These are phyloP conservation scores for Epinephelus cyanopodus DNA, from an alignment of 2,113 vertebrate species.

Conservation along the genomic window DNA sequence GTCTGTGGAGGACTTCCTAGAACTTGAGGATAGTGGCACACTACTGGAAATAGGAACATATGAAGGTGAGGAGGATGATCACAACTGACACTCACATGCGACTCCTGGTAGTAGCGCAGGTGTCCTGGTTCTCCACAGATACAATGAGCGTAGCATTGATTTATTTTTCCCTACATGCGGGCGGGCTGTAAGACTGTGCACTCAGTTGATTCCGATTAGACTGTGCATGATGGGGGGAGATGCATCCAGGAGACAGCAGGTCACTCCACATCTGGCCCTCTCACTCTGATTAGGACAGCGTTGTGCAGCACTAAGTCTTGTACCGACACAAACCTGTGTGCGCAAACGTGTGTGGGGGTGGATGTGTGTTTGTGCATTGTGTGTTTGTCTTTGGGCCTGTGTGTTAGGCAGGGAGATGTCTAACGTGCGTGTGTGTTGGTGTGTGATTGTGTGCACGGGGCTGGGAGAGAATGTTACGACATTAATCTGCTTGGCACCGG, in stretches of 20 bases:
- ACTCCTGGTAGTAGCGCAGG: constrained; percentile 43
- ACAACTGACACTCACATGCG: constrained; percentile 30
- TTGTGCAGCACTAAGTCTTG: constrained; percentile 59
- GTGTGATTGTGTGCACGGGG: constrained; percentile 32
- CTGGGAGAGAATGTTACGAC: constrained; percentile 46
- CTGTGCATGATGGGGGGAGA: constrained; percentile 45
- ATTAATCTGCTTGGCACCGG: constrained; percentile 81
- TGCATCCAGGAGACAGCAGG: constrained; percentile 69
- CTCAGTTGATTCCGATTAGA: constrained; percentile 69
- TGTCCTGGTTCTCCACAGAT: constrained; percentile 62
- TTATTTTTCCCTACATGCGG: constrained; percentile 54
- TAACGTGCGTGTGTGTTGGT: constrained; percentile 16
- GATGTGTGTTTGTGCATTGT: neutral
- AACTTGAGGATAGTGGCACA: constrained; percentile 92
- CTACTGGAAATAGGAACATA: constrained; percentile 98
- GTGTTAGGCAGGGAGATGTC: constrained; percentile 27
- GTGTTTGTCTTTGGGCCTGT: constrained; percentile 32
- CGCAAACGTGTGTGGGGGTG: constrained; percentile 21
- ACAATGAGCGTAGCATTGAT: constrained; percentile 22
- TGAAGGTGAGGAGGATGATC: constrained; percentile 88
- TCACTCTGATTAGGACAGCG: constrained; percentile 71
- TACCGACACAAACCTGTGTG: constrained; percentile 67
- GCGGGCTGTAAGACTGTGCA: constrained; percentile 34
- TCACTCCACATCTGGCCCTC: constrained; percentile 76
- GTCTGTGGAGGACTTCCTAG: constrained; percentile 93